Conservation (phyloP, 2,797 vertebrate species). For the Urophycis tenuis region DNA sequence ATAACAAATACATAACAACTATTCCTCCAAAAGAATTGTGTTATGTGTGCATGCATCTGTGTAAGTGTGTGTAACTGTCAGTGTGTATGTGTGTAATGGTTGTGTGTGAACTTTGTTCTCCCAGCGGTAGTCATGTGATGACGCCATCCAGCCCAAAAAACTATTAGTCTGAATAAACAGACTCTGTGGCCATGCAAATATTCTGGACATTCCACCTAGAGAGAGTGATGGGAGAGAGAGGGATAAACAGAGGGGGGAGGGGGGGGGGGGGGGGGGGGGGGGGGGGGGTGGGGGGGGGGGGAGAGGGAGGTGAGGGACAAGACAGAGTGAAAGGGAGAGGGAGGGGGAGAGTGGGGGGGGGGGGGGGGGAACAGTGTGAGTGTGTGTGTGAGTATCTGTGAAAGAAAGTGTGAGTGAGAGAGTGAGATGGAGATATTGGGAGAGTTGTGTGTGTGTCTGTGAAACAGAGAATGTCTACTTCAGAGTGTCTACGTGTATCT, state of each 20-base stretch:
- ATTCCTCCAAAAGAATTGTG: not conserved
- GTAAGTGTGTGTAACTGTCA: not conserved
- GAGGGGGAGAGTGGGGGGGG: too few relatives aligned
- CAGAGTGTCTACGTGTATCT: not conserved
- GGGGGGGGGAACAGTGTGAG: not conserved
- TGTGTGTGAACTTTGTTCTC: too few relatives aligned
- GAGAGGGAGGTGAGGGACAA: not conserved
- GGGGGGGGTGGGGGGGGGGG: too few relatives aligned
- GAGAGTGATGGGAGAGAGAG: not conserved
- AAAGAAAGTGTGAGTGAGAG: not conserved
- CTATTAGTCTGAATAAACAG: constrained; percentile 75
- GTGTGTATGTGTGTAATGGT: not conserved
- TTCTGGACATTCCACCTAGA: constrained; percentile 65
- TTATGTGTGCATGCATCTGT: too few relatives aligned
- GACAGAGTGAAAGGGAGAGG: too few relatives aligned
- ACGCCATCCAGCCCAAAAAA: constrained; percentile 74
- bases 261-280: too few relatives aligned
- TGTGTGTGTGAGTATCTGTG: not conserved
- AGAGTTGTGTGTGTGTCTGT: not conserved
- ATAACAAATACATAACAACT: not conserved
- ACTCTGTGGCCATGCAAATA: constrained; percentile 71
- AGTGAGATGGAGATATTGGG: not conserved
- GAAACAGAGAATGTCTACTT: not conserved
- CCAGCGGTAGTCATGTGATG: constrained; percentile 60
- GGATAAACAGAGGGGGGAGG: not conserved